Percentiles rank a stretch among this genome's conserved stretches.
These are phyloP conservation scores for Eupithecia subfuscata DNA, from an alignment of 2,888 invertebrate genomes.

Conservation along the genomic window DNA sequence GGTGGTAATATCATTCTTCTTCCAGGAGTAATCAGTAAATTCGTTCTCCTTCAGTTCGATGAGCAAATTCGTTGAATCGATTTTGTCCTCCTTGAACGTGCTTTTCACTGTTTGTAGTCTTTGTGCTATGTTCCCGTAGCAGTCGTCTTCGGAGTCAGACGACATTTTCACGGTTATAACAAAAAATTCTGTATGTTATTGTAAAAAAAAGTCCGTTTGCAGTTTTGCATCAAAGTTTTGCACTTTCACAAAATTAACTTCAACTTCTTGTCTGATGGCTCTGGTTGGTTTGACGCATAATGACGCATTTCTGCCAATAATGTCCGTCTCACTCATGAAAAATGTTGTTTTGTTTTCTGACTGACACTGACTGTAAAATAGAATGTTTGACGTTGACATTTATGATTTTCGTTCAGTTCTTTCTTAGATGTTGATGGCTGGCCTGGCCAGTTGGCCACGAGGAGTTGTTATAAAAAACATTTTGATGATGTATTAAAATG, in stretches of 20 bases:
- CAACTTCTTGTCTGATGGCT: no score
- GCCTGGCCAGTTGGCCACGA: no score
- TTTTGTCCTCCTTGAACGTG: slow-evolving; percentile 55
- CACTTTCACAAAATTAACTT: not conserved
- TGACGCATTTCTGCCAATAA: no score
- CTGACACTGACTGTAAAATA: not conserved
- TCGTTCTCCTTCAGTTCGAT: slow-evolving; percentile 38
- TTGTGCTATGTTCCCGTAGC: slow-evolving; percentile 67
- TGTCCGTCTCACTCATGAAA: no score
- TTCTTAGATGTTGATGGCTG: not conserved
- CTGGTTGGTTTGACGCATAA: no score
- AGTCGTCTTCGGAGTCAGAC: slow-evolving; percentile 77
- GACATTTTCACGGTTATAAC: slow-evolving; percentile 55
- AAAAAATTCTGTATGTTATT: not conserved
- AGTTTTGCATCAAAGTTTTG: not conserved
- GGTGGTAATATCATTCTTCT: slow-evolving; percentile 31
- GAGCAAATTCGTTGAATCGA: slow-evolving; percentile 48
- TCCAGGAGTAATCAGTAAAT: slow-evolving; percentile 30
- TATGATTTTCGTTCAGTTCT: no score
- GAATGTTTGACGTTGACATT: not conserved
- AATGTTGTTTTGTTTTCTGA: not conserved
- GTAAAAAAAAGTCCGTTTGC: slow-evolving; percentile 13
- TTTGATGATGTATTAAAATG: not conserved
- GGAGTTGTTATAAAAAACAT: not conserved
- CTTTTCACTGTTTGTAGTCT: slow-evolving; percentile 63